phyloP scores from a whole-genome alignment of 2,888 invertebrate species.

The Gnatocerus cornutus region DNA sequence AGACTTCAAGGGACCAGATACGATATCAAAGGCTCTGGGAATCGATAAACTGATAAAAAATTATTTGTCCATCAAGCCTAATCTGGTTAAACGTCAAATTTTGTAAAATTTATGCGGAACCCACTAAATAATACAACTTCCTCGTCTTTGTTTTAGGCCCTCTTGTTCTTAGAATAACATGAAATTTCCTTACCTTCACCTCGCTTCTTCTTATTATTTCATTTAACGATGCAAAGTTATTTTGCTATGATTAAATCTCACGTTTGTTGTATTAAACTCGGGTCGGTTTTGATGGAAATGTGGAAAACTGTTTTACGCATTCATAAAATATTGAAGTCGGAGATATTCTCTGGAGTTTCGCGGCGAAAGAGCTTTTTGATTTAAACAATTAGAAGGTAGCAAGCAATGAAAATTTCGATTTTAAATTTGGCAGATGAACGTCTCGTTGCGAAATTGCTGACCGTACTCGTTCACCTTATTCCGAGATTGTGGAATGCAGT shows the following conservation, averaged over 20 bases:
- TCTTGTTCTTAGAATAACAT: not conserved
- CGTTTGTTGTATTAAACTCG: not conserved
- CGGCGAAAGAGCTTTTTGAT: constrained; percentile 22
- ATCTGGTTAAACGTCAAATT: no score
- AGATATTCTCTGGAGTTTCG: constrained; percentile 12
- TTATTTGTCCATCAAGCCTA: no score
- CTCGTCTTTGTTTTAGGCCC: constrained; percentile 16
- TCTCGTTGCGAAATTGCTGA: constrained; percentile 2
- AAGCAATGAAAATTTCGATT: constrained; percentile 20
- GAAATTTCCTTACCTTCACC: constrained; percentile 17
- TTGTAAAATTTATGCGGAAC: not conserved
- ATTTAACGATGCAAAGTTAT: constrained; percentile 7
- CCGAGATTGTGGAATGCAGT: constrained; percentile 8
- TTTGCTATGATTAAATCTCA: constrained; percentile 8
- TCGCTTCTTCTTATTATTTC: constrained; percentile 14
- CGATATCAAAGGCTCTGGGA: no score
- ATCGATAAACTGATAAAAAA: no score
- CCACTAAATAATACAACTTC: constrained; percentile 1
- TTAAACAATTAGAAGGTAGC: constrained; percentile 28
- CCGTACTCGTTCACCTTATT: not conserved
- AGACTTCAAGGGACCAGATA: no score
- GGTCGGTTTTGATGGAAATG: not conserved
- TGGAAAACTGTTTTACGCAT: constrained; percentile 19
- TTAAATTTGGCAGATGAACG: constrained; percentile 2
- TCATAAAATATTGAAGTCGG: constrained; percentile 18